Conservation (phyloP, 1,140 invertebrate genomes). For the Leptonema lineaticorne region DNA sequence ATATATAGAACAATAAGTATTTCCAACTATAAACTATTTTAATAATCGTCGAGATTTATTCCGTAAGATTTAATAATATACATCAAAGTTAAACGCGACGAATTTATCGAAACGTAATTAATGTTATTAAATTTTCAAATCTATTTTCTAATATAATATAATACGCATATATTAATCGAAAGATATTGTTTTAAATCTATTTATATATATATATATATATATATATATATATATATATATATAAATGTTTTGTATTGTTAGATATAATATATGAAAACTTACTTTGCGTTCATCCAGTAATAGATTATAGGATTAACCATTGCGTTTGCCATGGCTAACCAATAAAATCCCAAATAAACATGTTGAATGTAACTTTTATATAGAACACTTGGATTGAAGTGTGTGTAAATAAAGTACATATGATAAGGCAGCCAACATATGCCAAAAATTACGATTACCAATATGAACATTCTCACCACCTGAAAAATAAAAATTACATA, state of each 20-base stretch:
- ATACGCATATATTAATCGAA: too few relatives aligned
- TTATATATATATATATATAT: neutral
- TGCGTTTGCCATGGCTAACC: constrained; percentile 89
- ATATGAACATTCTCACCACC: constrained; percentile 85
- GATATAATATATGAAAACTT: constrained; percentile 44
- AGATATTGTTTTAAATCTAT: too few relatives aligned
- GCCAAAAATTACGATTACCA: constrained; percentile 80
- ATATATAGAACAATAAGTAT: too few relatives aligned
- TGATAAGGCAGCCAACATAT: constrained; percentile 91
- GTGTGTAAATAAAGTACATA: constrained; percentile 81
- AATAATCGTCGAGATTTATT: too few relatives aligned
- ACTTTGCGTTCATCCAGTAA: constrained; percentile 85
- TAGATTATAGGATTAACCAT: constrained; percentile 92
- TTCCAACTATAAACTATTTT: too few relatives aligned
- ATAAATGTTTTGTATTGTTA: too few relatives aligned
- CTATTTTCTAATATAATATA: too few relatives aligned
- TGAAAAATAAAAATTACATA: constrained; percentile 46
- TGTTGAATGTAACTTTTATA: constrained; percentile 76
- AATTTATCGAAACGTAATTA: too few relatives aligned
- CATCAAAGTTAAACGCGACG: too few relatives aligned
- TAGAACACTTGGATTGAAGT: constrained; percentile 71
- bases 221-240: neutral
- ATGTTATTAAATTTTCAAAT: too few relatives aligned
- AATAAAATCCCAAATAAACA: constrained; percentile 82
- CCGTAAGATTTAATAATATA: too few relatives aligned